phyloP scores from a whole-genome alignment of 2,113 vertebrate species.

The Recurvirostra avosetta region DNA sequence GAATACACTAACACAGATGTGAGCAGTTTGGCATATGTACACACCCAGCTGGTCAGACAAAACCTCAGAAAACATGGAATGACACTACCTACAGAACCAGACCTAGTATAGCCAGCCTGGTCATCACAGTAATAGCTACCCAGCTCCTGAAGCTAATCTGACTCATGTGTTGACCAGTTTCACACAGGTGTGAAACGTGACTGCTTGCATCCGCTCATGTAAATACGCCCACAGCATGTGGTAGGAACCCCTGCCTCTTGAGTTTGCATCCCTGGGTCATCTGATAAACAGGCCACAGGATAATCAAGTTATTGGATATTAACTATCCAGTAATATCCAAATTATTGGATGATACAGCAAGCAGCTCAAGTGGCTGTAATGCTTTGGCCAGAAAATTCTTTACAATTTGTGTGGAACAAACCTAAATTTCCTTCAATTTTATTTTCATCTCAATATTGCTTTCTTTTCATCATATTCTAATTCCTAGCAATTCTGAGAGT shows the following conservation, averaged over 20 bases:
- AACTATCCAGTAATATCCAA: not conserved
- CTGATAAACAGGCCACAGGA: not conserved
- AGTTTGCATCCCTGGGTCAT: not conserved
- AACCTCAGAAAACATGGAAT: not conserved
- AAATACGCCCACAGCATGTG: not conserved
- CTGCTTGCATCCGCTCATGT: fast-evolving
- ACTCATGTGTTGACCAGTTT: not conserved
- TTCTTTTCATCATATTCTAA: not conserved
- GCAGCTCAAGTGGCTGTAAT: not conserved
- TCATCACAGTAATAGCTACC: not conserved
- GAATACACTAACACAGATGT: not conserved
- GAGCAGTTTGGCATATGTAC: not conserved
- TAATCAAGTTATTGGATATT: not conserved
- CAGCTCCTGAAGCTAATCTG: not conserved
- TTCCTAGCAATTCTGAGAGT: not conserved
- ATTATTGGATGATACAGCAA: not conserved
- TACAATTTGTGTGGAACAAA: not conserved
- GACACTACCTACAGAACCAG: not conserved
- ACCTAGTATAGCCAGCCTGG: not conserved
- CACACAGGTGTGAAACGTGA: not conserved
- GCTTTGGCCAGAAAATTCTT: not conserved
- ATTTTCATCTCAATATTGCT: not conserved
- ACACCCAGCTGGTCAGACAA: not conserved
- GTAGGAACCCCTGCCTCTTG: not conserved
- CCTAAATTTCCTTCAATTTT: not conserved